A percentile compares a stretch with the other conserved stretches of the same genome.
Evolutionary conservation across 53 echinoderm and acorn worm species (phyloP).

Genomic region (Arbacia lixula): DNA sequence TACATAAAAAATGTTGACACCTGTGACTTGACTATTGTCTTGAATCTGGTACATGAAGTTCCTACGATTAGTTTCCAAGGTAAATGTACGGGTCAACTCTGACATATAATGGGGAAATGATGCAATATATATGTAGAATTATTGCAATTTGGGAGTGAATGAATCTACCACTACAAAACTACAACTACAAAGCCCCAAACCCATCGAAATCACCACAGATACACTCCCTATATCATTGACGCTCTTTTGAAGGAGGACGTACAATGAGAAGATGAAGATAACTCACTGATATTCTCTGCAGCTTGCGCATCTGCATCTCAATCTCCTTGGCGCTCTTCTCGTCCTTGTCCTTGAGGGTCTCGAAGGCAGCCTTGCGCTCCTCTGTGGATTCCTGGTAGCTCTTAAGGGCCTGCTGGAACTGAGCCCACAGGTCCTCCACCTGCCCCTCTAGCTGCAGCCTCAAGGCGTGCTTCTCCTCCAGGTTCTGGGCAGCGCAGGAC

Average conservation of each 20-base stretch:
- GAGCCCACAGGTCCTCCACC: conserved; percentile 98
- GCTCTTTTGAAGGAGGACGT: not conserved
- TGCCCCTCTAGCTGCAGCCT: conserved; percentile 96
- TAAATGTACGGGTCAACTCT: too few relatives aligned
- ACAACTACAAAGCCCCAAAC: conserved; percentile 82
- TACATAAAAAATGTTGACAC: too few relatives aligned
- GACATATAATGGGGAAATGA: too few relatives aligned
- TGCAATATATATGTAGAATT: too few relatives aligned
- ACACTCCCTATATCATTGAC: too few relatives aligned
- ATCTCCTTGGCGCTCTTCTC: conserved; percentile 99
- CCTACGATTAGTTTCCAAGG: too few relatives aligned
- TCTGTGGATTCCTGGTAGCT: conserved; percentile 98
- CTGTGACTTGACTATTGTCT: too few relatives aligned
- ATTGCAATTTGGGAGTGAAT: too few relatives aligned
- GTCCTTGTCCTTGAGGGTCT: conserved; percentile 92
- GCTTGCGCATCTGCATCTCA: conserved; percentile 99
- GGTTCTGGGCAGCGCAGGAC: conserved; percentile 65
- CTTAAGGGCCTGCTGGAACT: conserved; percentile 97
- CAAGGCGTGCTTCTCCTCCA: conserved; percentile 97
- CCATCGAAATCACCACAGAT: too few relatives aligned
- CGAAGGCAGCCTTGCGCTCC: conserved; percentile 96
- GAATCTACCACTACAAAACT: too few relatives aligned
- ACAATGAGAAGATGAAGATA: not conserved
- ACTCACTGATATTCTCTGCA: conserved; percentile 99
- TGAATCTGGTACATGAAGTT: too few relatives aligned